Evolutionary conservation across 2,113 vertebrate species (phyloP), one percentile per base, ranked within the genome.

Genomic region (Scartelaos histophorus): DNA sequence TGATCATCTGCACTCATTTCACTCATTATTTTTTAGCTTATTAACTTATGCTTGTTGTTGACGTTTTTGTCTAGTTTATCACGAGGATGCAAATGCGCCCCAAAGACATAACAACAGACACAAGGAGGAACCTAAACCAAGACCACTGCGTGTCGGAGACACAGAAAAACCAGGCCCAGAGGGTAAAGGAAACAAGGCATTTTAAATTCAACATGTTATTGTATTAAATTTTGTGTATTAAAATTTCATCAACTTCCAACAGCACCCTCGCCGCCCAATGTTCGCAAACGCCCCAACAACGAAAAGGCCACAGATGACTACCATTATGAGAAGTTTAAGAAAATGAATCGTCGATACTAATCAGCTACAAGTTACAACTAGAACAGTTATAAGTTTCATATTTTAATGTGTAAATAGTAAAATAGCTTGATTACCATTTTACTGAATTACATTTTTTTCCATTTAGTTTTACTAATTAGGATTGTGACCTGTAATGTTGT

Each of bases 281-380:
- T 81, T 82, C 97, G 96, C 75, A 99, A 99, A 80, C 95, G 98
- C 3, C 97, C 98, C 0, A 94, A 96, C 73, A 97, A 97, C 0
- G 98, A 99, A 80, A 99, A 99, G 82, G 97, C 97, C 57, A 99
- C 97, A 0, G 98, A 99, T 24, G 98, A 99, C 85, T 99, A 99
- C 79, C 97, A 99, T 82, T 99, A 99, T 11, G 98, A 99, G 90
- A 99, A 98, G 82, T 99, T 99, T 89, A 99, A 98, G 93, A 99
- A 99, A 93, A 98, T 98, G 98, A 99, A 98, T 71, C 91, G 98
- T 22, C 82, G 97, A 74, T 99, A 99, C 72, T 97, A 73, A 95
- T 38, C 21, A 67, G 29, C 67, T 58, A 16, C 2, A 17, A 51
- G 16, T 54, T 54, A n/a, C 7, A 53, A 43, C 7, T 54, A 51